Evolutionary conservation across 2,888 invertebrate species (phyloP).

Genomic region (Perizoma affinitatum): DNA sequence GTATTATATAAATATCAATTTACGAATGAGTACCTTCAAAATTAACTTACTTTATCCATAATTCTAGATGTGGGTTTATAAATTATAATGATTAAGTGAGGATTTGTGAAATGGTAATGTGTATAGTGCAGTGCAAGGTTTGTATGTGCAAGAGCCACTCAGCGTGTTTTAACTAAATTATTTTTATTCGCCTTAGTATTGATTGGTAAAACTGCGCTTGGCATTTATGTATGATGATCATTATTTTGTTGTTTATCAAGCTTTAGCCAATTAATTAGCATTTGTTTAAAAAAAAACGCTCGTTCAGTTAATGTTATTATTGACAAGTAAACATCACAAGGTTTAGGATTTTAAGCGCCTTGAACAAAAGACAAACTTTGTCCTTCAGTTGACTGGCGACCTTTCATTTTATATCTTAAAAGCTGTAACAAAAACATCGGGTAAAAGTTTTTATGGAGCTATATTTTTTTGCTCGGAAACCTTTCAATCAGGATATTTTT

Average conservation of each 20-base stretch:
- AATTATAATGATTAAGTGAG: slow-evolving; percentile 15
- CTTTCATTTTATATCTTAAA: slow-evolving; percentile 31
- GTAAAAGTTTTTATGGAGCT: slow-evolving; percentile 30
- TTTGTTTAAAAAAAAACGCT: slow-evolving; percentile 11
- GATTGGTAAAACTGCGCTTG: background rate
- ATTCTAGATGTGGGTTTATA: background rate
- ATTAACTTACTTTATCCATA: slow-evolving; percentile 1
- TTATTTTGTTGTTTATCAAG: slow-evolving; percentile 13
- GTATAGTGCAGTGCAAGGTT: slow-evolving; percentile 19
- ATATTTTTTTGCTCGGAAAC: slow-evolving; percentile 24
- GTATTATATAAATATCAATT: background rate
- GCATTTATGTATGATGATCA: background rate
- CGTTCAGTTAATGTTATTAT: slow-evolving; percentile 21
- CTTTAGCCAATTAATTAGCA: slow-evolving; percentile 14
- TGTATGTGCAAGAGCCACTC: slow-evolving; percentile 13
- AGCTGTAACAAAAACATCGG: slow-evolving; percentile 48
- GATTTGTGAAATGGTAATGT: slow-evolving; percentile 9
- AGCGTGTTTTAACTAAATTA: slow-evolving; percentile 20
- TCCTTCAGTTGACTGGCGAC: slow-evolving; percentile 32
- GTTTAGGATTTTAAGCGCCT: slow-evolving; percentile 24
- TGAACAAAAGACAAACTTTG: slow-evolving; percentile 21
- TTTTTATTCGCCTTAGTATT: slow-evolving; percentile 4
- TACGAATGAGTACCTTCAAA: slow-evolving; percentile 12
- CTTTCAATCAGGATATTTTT: slow-evolving; percentile 23
- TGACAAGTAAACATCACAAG: slow-evolving; percentile 23